A percentile compares a stretch with the other conserved stretches of the same genome.
phyloP scores from a whole-genome alignment of 2,113 vertebrate genomes.

The Barbus barbus region DNA sequence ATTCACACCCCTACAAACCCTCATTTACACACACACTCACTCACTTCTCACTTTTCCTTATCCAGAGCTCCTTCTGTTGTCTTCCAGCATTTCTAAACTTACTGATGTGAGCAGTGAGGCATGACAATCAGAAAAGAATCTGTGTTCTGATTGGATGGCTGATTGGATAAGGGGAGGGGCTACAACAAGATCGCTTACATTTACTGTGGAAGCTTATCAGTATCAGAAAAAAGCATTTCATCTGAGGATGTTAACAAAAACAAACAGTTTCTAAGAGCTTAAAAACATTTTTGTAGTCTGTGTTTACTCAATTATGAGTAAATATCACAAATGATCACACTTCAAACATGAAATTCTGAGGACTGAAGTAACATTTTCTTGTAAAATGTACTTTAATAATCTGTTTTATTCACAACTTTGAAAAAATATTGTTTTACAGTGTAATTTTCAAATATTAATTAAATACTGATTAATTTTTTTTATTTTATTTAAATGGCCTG shows the following conservation, averaged over 20 bases:
- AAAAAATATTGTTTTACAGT: background rate
- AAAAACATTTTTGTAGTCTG: background rate
- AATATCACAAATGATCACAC: background rate
- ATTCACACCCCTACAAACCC: conserved; percentile 50
- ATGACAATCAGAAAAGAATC: conserved; percentile 62
- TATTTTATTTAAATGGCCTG: no score
- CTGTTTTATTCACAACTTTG: background rate
- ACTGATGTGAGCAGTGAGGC: conserved; percentile 67
- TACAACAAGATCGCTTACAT: background rate
- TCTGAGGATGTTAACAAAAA: background rate
- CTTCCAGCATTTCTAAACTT: conserved; percentile 60
- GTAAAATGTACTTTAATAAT: no score
- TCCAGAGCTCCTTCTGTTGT: conserved; percentile 22
- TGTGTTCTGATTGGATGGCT: conserved; percentile 33
- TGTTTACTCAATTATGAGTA: background rate
- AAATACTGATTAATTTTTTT: no score
- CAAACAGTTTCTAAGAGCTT: background rate
- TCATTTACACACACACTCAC: conserved; percentile 32
- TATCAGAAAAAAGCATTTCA: background rate
- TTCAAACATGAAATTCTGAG: background rate
- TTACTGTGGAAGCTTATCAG: background rate
- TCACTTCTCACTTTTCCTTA: conserved; percentile 14
- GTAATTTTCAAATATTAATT: no score
- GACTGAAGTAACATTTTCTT: background rate
- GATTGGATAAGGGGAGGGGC: background rate